Conservation (phyloP, 2,888 invertebrate species). For the Phengaris alcon region DNA sequence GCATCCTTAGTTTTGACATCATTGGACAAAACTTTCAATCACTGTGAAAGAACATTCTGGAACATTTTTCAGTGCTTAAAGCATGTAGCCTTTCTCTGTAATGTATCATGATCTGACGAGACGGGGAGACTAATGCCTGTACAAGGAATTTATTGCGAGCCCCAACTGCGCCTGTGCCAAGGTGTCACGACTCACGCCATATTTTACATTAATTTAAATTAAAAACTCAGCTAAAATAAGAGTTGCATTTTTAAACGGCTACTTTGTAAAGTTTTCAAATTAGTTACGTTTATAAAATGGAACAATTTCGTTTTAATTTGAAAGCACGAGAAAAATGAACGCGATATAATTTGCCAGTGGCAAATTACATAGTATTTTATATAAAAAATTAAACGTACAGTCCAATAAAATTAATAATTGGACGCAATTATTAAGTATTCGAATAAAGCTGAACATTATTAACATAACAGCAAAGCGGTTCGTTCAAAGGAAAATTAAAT, state of each 20-base stretch:
- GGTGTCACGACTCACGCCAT: neutral
- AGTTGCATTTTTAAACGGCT: neutral
- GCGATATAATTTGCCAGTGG: neutral
- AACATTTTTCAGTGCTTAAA: slow-evolving; percentile 17
- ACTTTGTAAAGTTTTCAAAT: neutral
- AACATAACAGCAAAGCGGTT: neutral
- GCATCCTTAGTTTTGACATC: too few species aligned
- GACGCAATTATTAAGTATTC: slow-evolving; percentile 4
- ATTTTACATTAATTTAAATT: neutral
- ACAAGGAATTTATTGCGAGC: slow-evolving; percentile 2
- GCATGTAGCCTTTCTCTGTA: neutral
- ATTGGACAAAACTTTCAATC: too few species aligned
- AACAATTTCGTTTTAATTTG: neutral
- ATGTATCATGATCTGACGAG: slow-evolving; percentile 12
- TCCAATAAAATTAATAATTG: slow-evolving; percentile 18
- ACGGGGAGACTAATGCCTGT: slow-evolving; percentile 15
- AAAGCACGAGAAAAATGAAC: neutral
- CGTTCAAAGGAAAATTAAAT: slow-evolving; percentile 29
- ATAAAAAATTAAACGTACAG: slow-evolving; percentile 5
- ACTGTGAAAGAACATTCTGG: neutral
- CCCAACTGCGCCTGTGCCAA: neutral
- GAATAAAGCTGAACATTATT: slow-evolving; percentile 20
- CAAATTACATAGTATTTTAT: neutral
- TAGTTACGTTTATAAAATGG: neutral
- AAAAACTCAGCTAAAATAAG: slow-evolving; percentile 5